Conservation (phyloP, 1,140 invertebrate genomes). For the Drosophila arizonae region DNA sequence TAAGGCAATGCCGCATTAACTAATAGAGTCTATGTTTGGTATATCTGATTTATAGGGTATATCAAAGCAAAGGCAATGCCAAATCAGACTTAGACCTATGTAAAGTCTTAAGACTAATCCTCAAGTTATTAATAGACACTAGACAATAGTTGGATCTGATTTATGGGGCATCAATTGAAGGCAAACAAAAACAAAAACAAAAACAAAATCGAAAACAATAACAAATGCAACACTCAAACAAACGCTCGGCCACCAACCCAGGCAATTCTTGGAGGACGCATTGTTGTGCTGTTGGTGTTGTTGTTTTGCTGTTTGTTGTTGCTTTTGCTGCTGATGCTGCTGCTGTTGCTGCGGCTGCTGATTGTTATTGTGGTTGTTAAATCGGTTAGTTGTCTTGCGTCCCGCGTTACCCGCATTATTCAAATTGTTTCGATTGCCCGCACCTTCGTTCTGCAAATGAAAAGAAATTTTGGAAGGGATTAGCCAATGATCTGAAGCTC, state of each 20-base stretch:
- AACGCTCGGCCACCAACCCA: conserved; percentile 35
- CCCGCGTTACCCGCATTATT: conserved; percentile 48
- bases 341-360: conserved; percentile 16
- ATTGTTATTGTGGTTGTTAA: conserved; percentile 54
- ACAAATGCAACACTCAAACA: conserved; percentile 17
- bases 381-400: conserved; percentile 79
- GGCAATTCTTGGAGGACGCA: conserved; percentile 19
- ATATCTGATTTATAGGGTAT: too few relatives aligned
- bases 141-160: too few relatives aligned
- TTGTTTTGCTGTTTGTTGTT: conserved; percentile 19
- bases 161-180: neutral
- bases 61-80: too few relatives aligned
- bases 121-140: too few relatives aligned
- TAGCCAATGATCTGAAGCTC: neutral
- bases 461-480: neutral
- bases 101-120: too few relatives aligned
- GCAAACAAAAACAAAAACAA: conserved; percentile 10
- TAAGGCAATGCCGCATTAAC: too few relatives aligned
- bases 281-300: conserved; percentile 22
- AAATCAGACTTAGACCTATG: too few relatives aligned
- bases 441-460: conserved; percentile 77
- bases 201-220: conserved; percentile 14
- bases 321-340: conserved; percentile 24
- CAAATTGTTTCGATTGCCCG: conserved; percentile 55
- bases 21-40: too few relatives aligned